Base-by-base conservation (phyloP, 2,888 invertebrate species). In the Atherix ibis region DNA sequence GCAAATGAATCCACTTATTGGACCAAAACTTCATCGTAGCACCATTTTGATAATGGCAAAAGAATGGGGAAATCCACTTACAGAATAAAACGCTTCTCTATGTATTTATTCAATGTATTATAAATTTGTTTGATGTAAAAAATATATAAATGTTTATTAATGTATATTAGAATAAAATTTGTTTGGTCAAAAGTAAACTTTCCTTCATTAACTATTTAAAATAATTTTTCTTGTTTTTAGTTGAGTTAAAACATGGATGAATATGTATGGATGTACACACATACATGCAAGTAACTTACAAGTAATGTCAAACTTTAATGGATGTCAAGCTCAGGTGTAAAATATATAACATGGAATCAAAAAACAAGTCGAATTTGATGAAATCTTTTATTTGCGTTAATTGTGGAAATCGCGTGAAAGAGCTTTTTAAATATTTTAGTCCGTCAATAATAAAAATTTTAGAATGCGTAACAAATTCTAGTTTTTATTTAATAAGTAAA, bases 1-100 rank as follows among this genome's bases (percentile, higher is more conserved):
- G 4, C 89, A 89, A 63, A 85, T 89, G 85, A 89, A 89, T 63
- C 89, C 89, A 0, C 64, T 89, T 34, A 77, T 89, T 43, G 89
- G 88, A 18, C 89, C 88, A 33, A 76, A 75, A 64, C 64, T 89
- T 4, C 65, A 67, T 46, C 71, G 70, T 45, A 67, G 70, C 27
- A 76, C 79, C 0, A 64, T 88, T 36, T 65, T 81, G 42, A 69
- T 85, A 55, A 80, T 88, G 61, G 73, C 80, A n/a, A 65, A 65
- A 39, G 73, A 78, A 62, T 88, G 87, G 87, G 81, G 54, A 3
- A 51, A 51, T 37, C 39, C 44, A 4, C 18, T 54, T 13, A 10
- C 34, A 3, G 40, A 41, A n/a, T n/a, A n/a, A n/a, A n/a, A n/a
- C n/a, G n/a, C n/a, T n/a, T 19, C 9, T 19, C 5, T 5, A 19